A percentile compares a stretch with the other conserved stretches of the same genome.
Conservation (phyloP, 2,113 vertebrate genomes). For the Chitala chitala region DNA sequence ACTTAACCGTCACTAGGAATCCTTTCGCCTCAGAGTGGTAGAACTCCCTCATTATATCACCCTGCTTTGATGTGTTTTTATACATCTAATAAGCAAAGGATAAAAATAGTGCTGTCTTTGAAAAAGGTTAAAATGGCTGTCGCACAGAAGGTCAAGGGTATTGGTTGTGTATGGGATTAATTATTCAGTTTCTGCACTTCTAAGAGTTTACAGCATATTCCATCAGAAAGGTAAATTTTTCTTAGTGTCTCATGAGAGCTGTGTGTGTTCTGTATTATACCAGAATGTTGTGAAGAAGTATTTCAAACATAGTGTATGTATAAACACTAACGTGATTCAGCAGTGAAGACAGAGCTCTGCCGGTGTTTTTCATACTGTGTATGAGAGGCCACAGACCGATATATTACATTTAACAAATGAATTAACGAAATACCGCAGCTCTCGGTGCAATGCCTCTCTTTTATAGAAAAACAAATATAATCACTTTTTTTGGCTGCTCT, state of each 20-base stretch:
- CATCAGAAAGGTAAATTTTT: background rate
- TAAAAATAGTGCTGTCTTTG: conserved; percentile 22
- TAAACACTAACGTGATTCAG: no score
- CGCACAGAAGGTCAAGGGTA: conserved; percentile 19
- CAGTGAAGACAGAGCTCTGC: no score
- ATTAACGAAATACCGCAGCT: no score
- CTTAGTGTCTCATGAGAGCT: no score
- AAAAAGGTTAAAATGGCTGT: conserved; percentile 26
- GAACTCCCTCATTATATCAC: conserved; percentile 11
- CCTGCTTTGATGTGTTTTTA: conserved; percentile 17
- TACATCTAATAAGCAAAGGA: conserved; percentile 15
- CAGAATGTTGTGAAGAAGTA: background rate
- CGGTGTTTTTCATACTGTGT: no score
- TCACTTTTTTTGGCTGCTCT: no score
- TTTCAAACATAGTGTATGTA: background rate
- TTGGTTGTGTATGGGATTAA: background rate
- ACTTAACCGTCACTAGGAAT: background rate
- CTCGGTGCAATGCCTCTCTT: no score
- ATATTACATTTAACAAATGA: no score
- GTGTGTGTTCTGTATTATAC: background rate
- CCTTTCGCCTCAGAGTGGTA: background rate
- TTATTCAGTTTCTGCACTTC: conserved; percentile 2
- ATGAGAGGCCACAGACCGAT: no score
- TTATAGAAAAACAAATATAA: no score
- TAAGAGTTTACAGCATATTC: conserved; percentile 6